Conservation (phyloP, 2,888 invertebrate species). For the Sylvicola cinctus region DNA sequence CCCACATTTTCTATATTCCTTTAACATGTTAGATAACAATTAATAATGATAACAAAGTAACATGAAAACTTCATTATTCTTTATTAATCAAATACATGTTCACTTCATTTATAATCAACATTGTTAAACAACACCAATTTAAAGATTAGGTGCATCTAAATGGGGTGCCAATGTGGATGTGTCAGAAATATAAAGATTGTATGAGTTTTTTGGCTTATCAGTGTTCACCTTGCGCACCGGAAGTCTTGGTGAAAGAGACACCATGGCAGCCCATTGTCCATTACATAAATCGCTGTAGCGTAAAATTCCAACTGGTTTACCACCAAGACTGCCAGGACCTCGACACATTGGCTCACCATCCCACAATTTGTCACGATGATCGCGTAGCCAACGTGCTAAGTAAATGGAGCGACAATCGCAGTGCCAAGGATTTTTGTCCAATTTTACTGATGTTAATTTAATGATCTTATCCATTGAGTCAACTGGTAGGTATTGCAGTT, state of each 20-base stretch:
- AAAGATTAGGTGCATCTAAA: too few relatives aligned
- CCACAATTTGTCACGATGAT: slow-evolving; percentile 27
- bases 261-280: slow-evolving; percentile 17
- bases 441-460: slow-evolving; percentile 34
- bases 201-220: too few relatives aligned
- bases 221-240: background rate
- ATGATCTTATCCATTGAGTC: slow-evolving; percentile 34
- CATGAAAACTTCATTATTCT: too few relatives aligned
- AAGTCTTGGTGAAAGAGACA: background rate
- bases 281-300: slow-evolving; percentile 45
- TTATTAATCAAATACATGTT: too few relatives aligned
- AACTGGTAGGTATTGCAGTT: slow-evolving; percentile 36
- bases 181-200: too few relatives aligned
- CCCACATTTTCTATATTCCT: too few relatives aligned
- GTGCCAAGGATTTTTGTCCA: slow-evolving; percentile 41
- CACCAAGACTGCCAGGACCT: slow-evolving; percentile 30
- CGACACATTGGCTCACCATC: slow-evolving; percentile 31
- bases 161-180: too few relatives aligned
- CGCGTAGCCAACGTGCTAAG: slow-evolving; percentile 34
- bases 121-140: too few relatives aligned
- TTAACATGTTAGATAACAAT: too few relatives aligned
- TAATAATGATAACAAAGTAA: too few relatives aligned
- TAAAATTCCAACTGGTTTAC: slow-evolving; percentile 27
- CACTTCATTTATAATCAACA: too few relatives aligned
- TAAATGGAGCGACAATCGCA: slow-evolving; percentile 43